These are phyloP conservation scores for Anhinga anhinga DNA, from an alignment of 2,113 vertebrate genomes.

Conservation along the genomic window DNA sequence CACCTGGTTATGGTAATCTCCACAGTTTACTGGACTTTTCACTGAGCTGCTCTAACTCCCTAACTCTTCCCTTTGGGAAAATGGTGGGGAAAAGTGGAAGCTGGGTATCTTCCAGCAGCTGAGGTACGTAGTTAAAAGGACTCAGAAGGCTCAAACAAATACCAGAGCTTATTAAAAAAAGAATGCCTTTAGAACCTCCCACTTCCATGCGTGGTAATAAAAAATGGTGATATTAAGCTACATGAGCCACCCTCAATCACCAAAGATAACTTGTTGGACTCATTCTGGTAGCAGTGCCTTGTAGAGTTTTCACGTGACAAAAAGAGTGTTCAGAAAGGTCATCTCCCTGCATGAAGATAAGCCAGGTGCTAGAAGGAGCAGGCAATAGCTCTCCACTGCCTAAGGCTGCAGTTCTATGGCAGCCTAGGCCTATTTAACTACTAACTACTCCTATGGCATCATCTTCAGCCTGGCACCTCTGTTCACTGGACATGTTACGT, in stretches of 20 bases:
- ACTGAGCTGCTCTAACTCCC: neutral
- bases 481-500: neutral
- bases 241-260: neutral
- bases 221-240: neutral
- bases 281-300: neutral
- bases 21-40: neutral
- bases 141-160: neutral
- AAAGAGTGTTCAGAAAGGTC: neutral
- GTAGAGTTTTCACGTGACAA: neutral
- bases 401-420: neutral
- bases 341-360: neutral
- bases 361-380: neutral
- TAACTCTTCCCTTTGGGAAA: neutral
- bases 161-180: neutral
- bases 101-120: neutral
- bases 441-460: neutral
- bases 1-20: neutral
- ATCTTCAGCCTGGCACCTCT: neutral
- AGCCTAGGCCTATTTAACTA: neutral
- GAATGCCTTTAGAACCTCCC: neutral
- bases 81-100: neutral
- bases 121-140: neutral
- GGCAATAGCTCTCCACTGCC: neutral
- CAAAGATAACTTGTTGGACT: neutral
- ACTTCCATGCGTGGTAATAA: rapidly evolving